Conservation (phyloP, 2,113 vertebrate species). For the Notarius lentiginosus region DNA sequence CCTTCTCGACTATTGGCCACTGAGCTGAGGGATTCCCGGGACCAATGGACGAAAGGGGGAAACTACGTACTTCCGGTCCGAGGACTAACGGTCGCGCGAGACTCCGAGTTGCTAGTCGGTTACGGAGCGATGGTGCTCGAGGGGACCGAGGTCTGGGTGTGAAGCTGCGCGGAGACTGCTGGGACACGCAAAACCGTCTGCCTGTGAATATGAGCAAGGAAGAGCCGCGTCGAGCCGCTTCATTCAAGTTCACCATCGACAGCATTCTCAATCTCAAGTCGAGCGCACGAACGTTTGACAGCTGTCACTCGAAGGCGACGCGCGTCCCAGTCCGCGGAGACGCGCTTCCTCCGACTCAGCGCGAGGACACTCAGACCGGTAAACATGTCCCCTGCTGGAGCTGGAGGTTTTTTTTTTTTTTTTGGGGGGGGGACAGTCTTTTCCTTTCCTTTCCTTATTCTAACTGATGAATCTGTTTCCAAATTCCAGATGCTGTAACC, state of each 20-base stretch:
- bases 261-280: conserved; percentile 77
- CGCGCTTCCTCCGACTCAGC: conserved; percentile 52
- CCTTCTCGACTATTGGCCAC: conserved; percentile 63
- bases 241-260: conserved; percentile 80
- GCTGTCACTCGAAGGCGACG: conserved; percentile 56
- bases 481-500: conserved; percentile 60
- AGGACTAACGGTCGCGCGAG: conserved; percentile 51
- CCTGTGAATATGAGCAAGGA: conserved; percentile 79
- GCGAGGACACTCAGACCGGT: conserved; percentile 8
- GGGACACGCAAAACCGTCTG: conserved; percentile 6
- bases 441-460: neutral
- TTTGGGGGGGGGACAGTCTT: too few species aligned
- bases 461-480: neutral
- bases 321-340: conserved; percentile 50
- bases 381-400: neutral
- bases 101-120: conserved; percentile 57
- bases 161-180: conserved; percentile 41
- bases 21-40: conserved; percentile 32
- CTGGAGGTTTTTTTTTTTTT: neutral
- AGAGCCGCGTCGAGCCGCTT: conserved; percentile 74
- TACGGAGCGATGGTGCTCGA: conserved; percentile 70
- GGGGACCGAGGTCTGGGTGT: conserved; percentile 54
- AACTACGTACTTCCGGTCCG: conserved; percentile 63
- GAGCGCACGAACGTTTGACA: conserved; percentile 63
- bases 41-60: conserved; percentile 68